A percentile compares a stretch with the other conserved stretches of the same genome.
Evolutionary conservation across 2,888 invertebrate species (phyloP).

Genomic region (Tachina grossa): DNA sequence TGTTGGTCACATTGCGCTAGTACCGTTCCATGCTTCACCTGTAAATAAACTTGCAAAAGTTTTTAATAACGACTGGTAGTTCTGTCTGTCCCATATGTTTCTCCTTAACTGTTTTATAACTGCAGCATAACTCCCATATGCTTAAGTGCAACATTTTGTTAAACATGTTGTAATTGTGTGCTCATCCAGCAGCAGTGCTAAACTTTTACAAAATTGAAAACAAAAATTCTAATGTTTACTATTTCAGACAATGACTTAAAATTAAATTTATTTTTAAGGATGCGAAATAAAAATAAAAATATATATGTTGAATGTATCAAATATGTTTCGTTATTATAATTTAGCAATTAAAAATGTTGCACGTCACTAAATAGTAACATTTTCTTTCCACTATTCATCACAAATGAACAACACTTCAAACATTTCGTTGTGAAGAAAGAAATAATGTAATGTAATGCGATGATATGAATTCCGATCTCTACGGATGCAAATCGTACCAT

Average conservation of each 20-base stretch:
- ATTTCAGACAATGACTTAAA: not conserved
- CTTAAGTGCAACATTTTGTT: conserved; percentile 43
- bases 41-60: not conserved
- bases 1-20: conserved; percentile 4
- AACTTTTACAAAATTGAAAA: conserved; percentile 33
- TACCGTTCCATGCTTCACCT: not conserved
- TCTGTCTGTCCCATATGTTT: not conserved
- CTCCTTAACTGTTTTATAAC: conserved; percentile 1
- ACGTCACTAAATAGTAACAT: no score
- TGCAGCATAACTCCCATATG: not conserved
- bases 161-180: conserved; percentile 43
- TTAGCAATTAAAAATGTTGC: no score
- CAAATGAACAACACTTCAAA: no score
- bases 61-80: not conserved
- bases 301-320: no score
- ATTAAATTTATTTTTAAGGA: not conserved
- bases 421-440: no score
- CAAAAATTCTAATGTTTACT: conserved; percentile 8
- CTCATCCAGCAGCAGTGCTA: conserved; percentile 26
- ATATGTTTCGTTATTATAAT: no score
- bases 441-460: no score
- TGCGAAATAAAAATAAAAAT: no score
- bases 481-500: no score
- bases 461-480: no score
- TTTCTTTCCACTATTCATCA: no score